A percentile compares a stretch with the other conserved stretches of the same genome.
Evolutionary conservation across 2,888 invertebrate genomes (phyloP).

Genomic region (Cinara cedri): DNA sequence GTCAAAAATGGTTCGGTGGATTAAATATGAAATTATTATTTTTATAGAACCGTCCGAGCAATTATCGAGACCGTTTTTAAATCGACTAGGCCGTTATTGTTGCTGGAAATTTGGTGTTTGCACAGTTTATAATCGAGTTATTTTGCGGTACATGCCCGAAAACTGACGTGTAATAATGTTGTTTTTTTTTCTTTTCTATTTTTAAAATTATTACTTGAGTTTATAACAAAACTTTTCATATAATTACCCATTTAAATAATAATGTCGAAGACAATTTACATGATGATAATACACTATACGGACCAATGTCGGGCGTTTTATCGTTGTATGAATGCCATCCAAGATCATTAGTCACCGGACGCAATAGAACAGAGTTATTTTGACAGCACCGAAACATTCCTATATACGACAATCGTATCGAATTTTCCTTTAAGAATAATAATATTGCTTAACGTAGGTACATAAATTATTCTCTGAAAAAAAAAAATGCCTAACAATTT

Average conservation of each 20-base stretch:
- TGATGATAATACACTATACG: background rate
- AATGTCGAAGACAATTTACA: slow-evolving; percentile 13
- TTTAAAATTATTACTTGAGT: no score
- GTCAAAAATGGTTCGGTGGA: background rate
- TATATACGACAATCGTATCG: slow-evolving; percentile 39
- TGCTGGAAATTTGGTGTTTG: background rate
- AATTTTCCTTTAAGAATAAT: slow-evolving; percentile 17
- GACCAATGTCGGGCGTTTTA: background rate
- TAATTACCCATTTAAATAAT: background rate
- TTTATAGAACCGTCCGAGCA: background rate
- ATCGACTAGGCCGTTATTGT: background rate
- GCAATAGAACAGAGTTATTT: slow-evolving; percentile 27
- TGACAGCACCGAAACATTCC: slow-evolving; percentile 41
- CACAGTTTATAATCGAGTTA: background rate
- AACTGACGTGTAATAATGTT: background rate
- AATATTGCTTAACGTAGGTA: background rate
- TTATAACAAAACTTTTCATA: background rate
- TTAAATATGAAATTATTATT: slow-evolving; percentile 12
- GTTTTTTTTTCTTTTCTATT: no score
- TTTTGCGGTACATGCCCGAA: background rate
- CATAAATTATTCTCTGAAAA: slow-evolving; percentile 45
- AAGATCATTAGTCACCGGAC: slow-evolving; percentile 43
- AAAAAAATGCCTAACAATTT: slow-evolving; percentile 36
- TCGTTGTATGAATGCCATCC: slow-evolving; percentile 1
- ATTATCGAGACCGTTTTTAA: background rate